phyloP scores from a whole-genome alignment of 2,797 vertebrate species.

The Sebastes diploproa region DNA sequence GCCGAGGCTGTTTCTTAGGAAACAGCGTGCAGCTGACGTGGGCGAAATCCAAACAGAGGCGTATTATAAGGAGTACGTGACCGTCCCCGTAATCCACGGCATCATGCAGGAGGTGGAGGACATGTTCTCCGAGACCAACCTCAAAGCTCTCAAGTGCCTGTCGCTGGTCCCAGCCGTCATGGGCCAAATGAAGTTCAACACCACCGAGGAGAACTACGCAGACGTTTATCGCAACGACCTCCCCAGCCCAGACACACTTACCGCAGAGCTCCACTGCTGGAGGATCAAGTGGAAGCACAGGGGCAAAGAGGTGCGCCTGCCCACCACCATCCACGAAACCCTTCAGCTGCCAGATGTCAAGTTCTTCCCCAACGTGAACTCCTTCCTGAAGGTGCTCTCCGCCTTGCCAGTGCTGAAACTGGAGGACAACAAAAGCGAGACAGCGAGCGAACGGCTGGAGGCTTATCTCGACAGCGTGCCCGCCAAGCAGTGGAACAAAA shows the following conservation, averaged over 20 bases:
- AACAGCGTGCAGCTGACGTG: constrained; percentile 82
- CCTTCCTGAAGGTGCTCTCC: constrained; percentile 91
- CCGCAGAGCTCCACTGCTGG: constrained; percentile 97
- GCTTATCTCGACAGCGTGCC: constrained; percentile 86
- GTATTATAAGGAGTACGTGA: constrained; percentile 94
- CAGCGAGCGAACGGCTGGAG: constrained; percentile 85
- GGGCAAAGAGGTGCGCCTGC: constrained; percentile 94
- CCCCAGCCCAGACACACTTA: constrained; percentile 93
- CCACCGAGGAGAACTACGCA: constrained; percentile 91
- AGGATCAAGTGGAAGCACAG: constrained; percentile 98
- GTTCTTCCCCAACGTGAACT: constrained; percentile 95
- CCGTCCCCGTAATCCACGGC: constrained; percentile 88
- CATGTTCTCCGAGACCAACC: constrained; percentile 92
- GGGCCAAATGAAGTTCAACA: constrained; percentile 98
- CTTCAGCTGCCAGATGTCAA: constrained; percentile 95
- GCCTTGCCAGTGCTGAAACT: constrained; percentile 90
- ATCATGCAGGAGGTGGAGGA: constrained; percentile 94
- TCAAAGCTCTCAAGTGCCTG: constrained; percentile 93
- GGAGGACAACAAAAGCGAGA: constrained; percentile 80
- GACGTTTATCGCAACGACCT: constrained; percentile 92
- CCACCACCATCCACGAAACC: constrained; percentile 92
- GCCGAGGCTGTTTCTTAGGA: constrained; percentile 88
- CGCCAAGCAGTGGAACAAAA: constrained; percentile 85
- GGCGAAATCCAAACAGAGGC: constrained; percentile 87
- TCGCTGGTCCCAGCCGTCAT: constrained; percentile 95